Base-by-base conservation (phyloP, 2,888 invertebrate genomes). In the Clistopyga incitator region DNA sequence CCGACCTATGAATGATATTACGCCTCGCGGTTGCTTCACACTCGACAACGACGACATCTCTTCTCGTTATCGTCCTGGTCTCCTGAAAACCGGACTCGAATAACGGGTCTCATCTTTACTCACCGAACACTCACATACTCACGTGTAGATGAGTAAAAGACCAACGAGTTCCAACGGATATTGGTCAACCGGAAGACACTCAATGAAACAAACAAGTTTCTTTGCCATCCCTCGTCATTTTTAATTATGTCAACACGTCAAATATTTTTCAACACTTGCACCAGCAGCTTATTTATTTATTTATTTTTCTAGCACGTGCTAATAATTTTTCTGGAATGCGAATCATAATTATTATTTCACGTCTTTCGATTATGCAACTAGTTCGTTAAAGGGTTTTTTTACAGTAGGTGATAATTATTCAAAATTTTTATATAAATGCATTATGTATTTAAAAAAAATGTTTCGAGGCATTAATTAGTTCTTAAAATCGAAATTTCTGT, bases 1-100 rank as follows among this genome's bases (percentile, higher is more conserved):
- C 68, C 72, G 82, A 87, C 86, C 87, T 86, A 88, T 86, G 87
- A 86, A 88, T 86, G 89, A 88, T 87, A 88, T 86, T 87, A 81
- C 86, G 81, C 85, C 85, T 84, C 77, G 85, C 81, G 87, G 86
- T 87, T 88, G 87, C 87, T 85, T 88, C 85, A 86, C 86, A 86
- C 87, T 52, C 84, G 52, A 81, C 74, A 72, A 71, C 47, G 78
- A 71, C 82, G 78, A 52, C 76, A 86, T 89, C 86, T 84, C 87
- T 81, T 88, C 87, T 84, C 78, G 87, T 89, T 88, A 88, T 89
- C 88, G 85, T 88, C 84, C 59, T 50, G 70, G 87, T 81, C 86
- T 85, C 78, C 79, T 85, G 85, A 87, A 88, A 89, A 86, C 85
- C 87, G 88, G 85, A 86, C 82, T 79, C 38, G 65, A 78, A 65